A percentile compares a stretch with the other conserved stretches of the same genome.
These are phyloP conservation scores for Acromyrmex charruanus DNA, from an alignment of 1,140 invertebrate genomes.

Conservation along the genomic window DNA sequence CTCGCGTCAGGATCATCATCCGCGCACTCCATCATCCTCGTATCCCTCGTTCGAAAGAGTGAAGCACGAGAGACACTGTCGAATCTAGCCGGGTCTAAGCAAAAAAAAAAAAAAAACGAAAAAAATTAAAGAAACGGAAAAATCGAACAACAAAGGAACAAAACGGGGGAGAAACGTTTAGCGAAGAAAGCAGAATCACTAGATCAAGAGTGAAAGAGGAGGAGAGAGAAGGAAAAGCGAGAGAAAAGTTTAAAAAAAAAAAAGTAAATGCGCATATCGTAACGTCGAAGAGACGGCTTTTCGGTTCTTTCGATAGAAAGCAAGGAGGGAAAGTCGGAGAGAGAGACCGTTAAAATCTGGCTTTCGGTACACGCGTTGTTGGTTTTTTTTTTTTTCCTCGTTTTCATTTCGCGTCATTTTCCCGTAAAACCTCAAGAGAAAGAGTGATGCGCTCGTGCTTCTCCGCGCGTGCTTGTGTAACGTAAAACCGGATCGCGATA, in stretches of 20 bases:
- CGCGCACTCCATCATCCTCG: slow-evolving; percentile 67
- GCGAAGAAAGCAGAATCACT: slow-evolving; percentile 38
- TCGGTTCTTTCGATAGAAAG: slow-evolving; percentile 21
- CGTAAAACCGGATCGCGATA: background rate
- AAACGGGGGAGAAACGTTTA: slow-evolving; percentile 47
- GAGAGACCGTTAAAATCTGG: background rate
- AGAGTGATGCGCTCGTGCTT: slow-evolving; percentile 30
- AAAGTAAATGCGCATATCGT: background rate
- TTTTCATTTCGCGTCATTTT: slow-evolving; percentile 16
- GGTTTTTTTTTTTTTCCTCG: background rate
- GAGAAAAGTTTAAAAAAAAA: background rate
- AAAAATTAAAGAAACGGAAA: background rate
- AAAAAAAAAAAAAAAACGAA: slow-evolving; percentile 43
- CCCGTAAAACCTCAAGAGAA: slow-evolving; percentile 9
- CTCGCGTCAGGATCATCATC: slow-evolving; percentile 61
- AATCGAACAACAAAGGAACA: slow-evolving; percentile 12
- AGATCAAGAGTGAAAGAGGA: slow-evolving; percentile 65
- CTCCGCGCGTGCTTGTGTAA: slow-evolving; percentile 15
- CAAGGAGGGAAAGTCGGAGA: slow-evolving; percentile 12
- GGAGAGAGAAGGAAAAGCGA: slow-evolving; percentile 48
- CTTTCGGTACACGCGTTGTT: slow-evolving; percentile 17
- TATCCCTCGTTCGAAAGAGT: slow-evolving; percentile 54
- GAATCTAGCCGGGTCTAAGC: slow-evolving; percentile 28
- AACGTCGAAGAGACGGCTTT: slow-evolving; percentile 15
- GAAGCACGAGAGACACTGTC: slow-evolving; percentile 26